Percentiles rank a stretch among this genome's conserved stretches.
Conservation (phyloP, 1,140 invertebrate genomes). For the Littorina saxatilis region DNA sequence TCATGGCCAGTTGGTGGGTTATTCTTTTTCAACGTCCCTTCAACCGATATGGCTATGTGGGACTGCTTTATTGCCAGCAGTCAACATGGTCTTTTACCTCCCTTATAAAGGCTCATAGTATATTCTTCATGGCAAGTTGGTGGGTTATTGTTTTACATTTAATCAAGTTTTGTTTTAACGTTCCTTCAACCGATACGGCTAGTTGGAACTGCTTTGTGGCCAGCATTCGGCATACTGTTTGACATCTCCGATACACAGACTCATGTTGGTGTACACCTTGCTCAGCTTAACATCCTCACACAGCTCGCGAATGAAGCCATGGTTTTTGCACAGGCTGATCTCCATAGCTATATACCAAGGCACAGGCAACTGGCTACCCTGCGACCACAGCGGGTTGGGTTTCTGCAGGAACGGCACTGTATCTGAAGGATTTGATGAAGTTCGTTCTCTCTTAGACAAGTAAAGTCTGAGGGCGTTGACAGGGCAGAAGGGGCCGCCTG, state of each 20-base stretch:
- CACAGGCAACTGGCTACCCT: background rate
- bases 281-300: conserved; percentile 35
- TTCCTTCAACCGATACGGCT: too few species aligned
- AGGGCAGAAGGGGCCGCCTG: conserved; percentile 32
- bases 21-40: too few species aligned
- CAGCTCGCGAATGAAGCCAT: conserved; percentile 42
- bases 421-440: too few species aligned
- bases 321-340: conserved; percentile 35
- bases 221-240: conserved; percentile 2
- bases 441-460: conserved; percentile 15
- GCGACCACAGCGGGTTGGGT: conserved; percentile 14
- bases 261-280: conserved; percentile 42
- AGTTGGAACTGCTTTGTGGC: too few species aligned
- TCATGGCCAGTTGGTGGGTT: too few species aligned
- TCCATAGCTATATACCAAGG: conserved; percentile 40
- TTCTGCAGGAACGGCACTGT: conserved; percentile 26
- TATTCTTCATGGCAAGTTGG: too few species aligned
- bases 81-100: too few species aligned
- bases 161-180: too few species aligned
- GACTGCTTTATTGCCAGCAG: too few species aligned
- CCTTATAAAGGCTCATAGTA: too few species aligned
- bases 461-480: conserved; percentile 44
- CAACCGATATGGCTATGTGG: too few species aligned
- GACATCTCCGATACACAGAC: conserved; percentile 9
- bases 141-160: too few species aligned